Percentiles rank a stretch among this genome's conserved stretches.
These are phyloP conservation scores for Eutolmus rufibarbis DNA, from an alignment of 2,888 invertebrate genomes.

Conservation along the genomic window DNA sequence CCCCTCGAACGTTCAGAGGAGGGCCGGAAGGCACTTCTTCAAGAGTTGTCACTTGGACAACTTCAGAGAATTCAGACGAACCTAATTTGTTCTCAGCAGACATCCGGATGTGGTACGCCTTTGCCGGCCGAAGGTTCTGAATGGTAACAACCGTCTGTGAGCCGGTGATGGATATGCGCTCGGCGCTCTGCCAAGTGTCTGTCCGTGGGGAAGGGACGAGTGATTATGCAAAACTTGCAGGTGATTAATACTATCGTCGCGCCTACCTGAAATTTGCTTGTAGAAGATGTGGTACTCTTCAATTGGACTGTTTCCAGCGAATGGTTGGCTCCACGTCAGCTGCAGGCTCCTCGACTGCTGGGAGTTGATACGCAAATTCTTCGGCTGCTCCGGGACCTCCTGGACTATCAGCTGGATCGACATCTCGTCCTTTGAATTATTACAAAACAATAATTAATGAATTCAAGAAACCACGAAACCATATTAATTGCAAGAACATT, in stretches of 20 bases:
- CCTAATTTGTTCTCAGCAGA: constrained; percentile 90
- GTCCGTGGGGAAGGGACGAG: not conserved
- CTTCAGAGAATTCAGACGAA: constrained; percentile 85
- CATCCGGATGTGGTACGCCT: constrained; percentile 86
- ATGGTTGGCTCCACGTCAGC: constrained; percentile 88
- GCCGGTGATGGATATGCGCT: constrained; percentile 82
- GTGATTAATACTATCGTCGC: constrained; percentile 10
- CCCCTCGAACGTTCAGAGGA: constrained; percentile 81
- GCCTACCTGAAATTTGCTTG: constrained; percentile 74
- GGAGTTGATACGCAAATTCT: constrained; percentile 83
- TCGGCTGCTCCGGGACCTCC: constrained; percentile 89
- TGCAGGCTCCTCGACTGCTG: constrained; percentile 84
- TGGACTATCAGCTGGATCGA: constrained; percentile 89
- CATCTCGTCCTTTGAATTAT: constrained; percentile 73
- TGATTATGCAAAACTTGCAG: not conserved
- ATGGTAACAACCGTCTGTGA: constrained; percentile 83
- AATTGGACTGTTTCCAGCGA: constrained; percentile 88
- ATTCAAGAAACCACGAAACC: not conserved
- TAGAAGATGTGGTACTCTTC: constrained; percentile 89
- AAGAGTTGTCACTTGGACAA: constrained; percentile 83
- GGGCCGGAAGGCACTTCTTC: constrained; percentile 86
- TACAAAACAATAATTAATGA: not conserved
- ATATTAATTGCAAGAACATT: no score
- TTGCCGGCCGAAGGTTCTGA: constrained; percentile 83
- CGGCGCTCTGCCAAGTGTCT: constrained; percentile 84